Conservation (phyloP, 2,888 invertebrate genomes). For the Protodeltote pygarga region DNA sequence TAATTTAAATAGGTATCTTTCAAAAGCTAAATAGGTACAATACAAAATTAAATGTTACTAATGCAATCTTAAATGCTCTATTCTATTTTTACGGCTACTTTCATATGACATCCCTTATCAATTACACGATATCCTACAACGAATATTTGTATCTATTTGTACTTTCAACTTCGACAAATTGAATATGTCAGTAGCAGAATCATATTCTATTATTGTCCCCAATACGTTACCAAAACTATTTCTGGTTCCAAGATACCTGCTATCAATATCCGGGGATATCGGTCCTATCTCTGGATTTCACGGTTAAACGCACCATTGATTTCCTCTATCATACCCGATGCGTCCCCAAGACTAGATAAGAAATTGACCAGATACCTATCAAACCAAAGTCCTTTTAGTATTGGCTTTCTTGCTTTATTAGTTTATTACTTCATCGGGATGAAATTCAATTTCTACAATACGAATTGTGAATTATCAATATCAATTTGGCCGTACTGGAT, state of each 20-base stretch:
- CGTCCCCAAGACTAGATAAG: slow-evolving; percentile 76
- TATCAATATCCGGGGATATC: slow-evolving; percentile 81
- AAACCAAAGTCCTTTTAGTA: slow-evolving; percentile 64
- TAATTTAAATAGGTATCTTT: not conserved
- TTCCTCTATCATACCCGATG: slow-evolving; percentile 72
- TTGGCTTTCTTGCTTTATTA: slow-evolving; percentile 52
- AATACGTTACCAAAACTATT: slow-evolving; percentile 76
- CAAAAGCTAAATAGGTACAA: too few relatives aligned
- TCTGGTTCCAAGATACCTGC: slow-evolving; percentile 75
- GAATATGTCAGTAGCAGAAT: slow-evolving; percentile 57
- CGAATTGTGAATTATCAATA: slow-evolving; percentile 18
- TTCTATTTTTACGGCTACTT: not conserved
- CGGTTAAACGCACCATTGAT: slow-evolving; percentile 82
- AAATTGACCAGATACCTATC: slow-evolving; percentile 79
- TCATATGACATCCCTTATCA: slow-evolving; percentile 8
- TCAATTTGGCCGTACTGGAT: slow-evolving; percentile 7
- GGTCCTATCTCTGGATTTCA: slow-evolving; percentile 82
- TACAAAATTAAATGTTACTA: too few relatives aligned
- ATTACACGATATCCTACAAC: slow-evolving; percentile 1
- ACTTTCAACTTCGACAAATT: slow-evolving; percentile 31
- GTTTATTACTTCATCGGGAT: slow-evolving; percentile 55
- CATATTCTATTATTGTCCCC: slow-evolving; percentile 61
- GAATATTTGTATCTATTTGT: slow-evolving; percentile 19
- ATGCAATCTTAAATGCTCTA: too few relatives aligned
- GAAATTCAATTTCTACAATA: slow-evolving; percentile 24